Evolutionary conservation across 2,113 vertebrate species (phyloP), one percentile per base, ranked within the genome.

Genomic region (Misgurnus anguillicaudatus): DNA sequence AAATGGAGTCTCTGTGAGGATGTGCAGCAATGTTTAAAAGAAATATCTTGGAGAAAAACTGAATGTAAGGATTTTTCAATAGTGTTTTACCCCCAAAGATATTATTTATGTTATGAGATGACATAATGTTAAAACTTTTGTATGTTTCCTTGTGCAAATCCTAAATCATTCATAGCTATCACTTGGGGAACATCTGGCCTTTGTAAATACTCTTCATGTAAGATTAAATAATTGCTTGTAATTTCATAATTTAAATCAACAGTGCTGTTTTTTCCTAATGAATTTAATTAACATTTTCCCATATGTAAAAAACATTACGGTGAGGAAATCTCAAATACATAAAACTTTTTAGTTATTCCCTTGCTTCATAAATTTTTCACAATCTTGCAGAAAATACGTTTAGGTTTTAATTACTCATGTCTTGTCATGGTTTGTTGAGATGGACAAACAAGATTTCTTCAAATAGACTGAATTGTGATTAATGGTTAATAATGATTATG

Each of bases 361-460:
- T 14, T 9, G 36, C n/a, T 42, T 41, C 11, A 38, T 38, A 14
- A 57, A 57, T 72, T 58, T 41, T 41, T 58, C 36, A 71, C 17
- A 39, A 4, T 10, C 53, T 72, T 3, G 36, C 39, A 7, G 53
- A 39, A 73, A 13, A 73, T 60, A 41, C 13, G 53, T 6, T n/a
- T n/a, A 72, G 70, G 70, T 42, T 60, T 9, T 24, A 9, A 74
- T 74, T 16, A 74, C 72, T 62, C 72, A 74, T 45, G 17, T 1
- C 3, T 31, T 31, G 5, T 17, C 21, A 5, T 21, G 53, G 53
- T 58, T 72, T 72, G 19, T 11, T 74, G 5, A 60, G 36, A 57
- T 57, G 36, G 8, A 24, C 17, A 13, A 58, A 24, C 42, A 19
- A 24, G 70, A 73, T 24, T 24, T 10, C 7, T 17, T 69, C 67